Base-by-base conservation (phyloP, 2,797 vertebrate species). In the Hippopotamyrus pictus region DNA sequence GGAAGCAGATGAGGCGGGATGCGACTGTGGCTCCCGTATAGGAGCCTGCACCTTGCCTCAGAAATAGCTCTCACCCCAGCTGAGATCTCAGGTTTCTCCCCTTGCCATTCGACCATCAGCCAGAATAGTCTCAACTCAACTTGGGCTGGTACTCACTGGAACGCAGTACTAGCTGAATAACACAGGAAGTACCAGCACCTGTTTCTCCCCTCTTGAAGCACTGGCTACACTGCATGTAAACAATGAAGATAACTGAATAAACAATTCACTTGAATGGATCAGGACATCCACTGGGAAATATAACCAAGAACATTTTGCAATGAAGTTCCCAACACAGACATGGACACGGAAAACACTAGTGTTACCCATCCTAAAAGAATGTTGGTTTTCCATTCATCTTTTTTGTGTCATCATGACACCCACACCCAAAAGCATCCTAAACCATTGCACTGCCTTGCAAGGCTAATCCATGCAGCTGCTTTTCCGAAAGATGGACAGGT, bases 91-190 rank as follows among this genome's bases (percentile, higher is more conserved):
- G 82, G 41, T 54, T 53, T 14, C 53, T 25, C 79, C 84, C 44
- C 29, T 85, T 41, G 50, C 33, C 22, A n/a, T 83, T 83, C 41
- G 29, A 62, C 73, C 54, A 69, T 65, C 59, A 46, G 87, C 89
- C 89, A 84, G 73, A 41, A 84, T 25, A 65, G 46, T 84, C 57
- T 44, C 51, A 57, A 84, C 29, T 57, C n/a, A n/a, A n/a, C n/a
- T n/a, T 65, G 59, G 22, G 59, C 59, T 29, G 59, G 22, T 65
- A 29, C 59, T 65, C 22, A 11, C 59, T 59, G 57, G 57, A n/a
- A 59, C 8, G 59, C 9, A 25, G 59, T 65, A 12, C 22, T 25
- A 62, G 59, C 54, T 59, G 54, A 59, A 59, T 59, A 59, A 62
- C 22, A 22, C 57, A 62, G 5, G 2, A 25, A 59, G 57, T 22